Evolutionary conservation across 2,888 invertebrate species (phyloP).

Genomic region (Cabera pusaria): DNA sequence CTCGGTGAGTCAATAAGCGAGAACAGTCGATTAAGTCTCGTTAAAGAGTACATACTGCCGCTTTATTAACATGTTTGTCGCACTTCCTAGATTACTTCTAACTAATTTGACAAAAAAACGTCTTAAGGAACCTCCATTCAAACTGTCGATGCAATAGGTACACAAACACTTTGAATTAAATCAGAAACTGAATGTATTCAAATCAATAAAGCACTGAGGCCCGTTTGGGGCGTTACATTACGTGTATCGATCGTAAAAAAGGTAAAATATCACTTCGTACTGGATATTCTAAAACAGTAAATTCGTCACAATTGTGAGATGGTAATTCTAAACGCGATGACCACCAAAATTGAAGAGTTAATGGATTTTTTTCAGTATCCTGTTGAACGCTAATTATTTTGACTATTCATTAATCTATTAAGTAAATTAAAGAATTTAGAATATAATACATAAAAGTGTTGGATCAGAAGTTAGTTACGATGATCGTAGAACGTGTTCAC

Average conservation of each 20-base stretch:
- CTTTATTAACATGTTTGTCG: conserved; percentile 15
- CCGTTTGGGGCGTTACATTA: conserved; percentile 24
- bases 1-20: conserved; percentile 27
- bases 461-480: too few species aligned
- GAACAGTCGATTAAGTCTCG: conserved; percentile 24
- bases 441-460: too few species aligned
- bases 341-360: too few species aligned
- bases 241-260: conserved; percentile 6
- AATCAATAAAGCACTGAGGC: conserved; percentile 45
- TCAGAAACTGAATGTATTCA: conserved; percentile 37
- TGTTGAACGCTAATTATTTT: too few species aligned
- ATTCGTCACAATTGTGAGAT: conserved; percentile 5
- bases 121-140: conserved; percentile 6
- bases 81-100: conserved; percentile 18
- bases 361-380: too few species aligned
- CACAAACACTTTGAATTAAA: conserved; percentile 11
- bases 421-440: too few species aligned
- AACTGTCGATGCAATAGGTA: conserved; percentile 15
- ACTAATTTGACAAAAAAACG: conserved; percentile 16
- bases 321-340: too few species aligned
- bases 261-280: not conserved
- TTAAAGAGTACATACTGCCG: conserved; percentile 24
- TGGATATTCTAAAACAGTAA: conserved; percentile 1
- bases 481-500: too few species aligned
- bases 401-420: too few species aligned